Percentiles rank a stretch among this genome's conserved stretches.
phyloP scores from a whole-genome alignment of 1,140 invertebrate genomes.

The Chrysomallon squamiferum region DNA sequence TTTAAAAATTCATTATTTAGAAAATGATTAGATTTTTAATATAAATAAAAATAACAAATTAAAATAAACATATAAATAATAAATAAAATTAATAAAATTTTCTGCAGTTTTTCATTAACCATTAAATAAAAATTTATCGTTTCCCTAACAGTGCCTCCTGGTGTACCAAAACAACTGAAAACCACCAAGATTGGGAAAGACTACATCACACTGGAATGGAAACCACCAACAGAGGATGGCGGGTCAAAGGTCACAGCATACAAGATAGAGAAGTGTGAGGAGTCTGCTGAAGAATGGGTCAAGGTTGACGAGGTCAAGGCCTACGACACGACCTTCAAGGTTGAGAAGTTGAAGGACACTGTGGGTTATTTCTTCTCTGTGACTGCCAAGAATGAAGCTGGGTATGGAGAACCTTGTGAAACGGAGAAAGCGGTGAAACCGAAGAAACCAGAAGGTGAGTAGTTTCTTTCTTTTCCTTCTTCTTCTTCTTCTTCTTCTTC shows the following conservation, averaged over 20 bases:
- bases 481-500: neutral
- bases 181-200: constrained; percentile 91
- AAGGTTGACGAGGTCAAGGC: constrained; percentile 71
- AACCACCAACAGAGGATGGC: constrained; percentile 86
- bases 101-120: too few species aligned
- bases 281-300: constrained; percentile 34
- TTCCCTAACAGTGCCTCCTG: constrained; percentile 79
- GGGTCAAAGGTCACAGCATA: constrained; percentile 80
- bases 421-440: constrained; percentile 40
- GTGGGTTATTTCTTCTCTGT: constrained; percentile 92
- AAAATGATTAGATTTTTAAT: too few species aligned
- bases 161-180: constrained; percentile 89
- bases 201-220: constrained; percentile 93
- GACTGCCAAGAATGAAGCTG: constrained; percentile 91
- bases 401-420: constrained; percentile 81
- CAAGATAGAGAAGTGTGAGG: constrained; percentile 57
- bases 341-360: constrained; percentile 79
- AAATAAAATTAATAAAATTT: too few species aligned
- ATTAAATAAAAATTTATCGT: neutral
- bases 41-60: too few species aligned
- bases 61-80: too few species aligned
- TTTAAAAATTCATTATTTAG: too few species aligned
- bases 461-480: neutral
- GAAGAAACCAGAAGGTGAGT: constrained; percentile 70
- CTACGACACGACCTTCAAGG: constrained; percentile 84